Evolutionary conservation across 2,113 vertebrate genomes (phyloP).

Genomic region (Vimba vimba): DNA sequence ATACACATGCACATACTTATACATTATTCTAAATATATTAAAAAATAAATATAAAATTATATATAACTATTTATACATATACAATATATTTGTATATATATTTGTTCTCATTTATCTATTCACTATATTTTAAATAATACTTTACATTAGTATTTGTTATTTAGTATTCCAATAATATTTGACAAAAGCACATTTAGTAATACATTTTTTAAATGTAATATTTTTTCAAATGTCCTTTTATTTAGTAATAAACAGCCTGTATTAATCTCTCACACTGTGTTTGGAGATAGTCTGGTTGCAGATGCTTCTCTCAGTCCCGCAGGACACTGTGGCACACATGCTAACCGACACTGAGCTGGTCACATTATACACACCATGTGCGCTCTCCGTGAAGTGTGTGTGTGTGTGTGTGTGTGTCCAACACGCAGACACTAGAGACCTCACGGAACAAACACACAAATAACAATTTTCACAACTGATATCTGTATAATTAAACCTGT

Average conservation of each 20-base stretch:
- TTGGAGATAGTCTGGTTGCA: conserved; percentile 59
- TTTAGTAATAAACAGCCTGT: not conserved
- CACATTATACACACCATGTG: conserved; percentile 80
- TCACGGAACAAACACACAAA: conserved; percentile 2
- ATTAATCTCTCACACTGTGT: conserved; percentile 26
- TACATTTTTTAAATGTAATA: not conserved
- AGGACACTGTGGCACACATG: conserved; percentile 70
- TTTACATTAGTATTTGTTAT: not conserved
- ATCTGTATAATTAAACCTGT: conserved; percentile 14
- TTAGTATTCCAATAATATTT: not conserved
- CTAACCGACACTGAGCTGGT: conserved; percentile 68
- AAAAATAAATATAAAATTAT: no score
- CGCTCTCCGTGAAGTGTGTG: conserved; percentile 62
- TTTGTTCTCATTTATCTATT: no score
- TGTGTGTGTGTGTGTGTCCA: conserved; percentile 39
- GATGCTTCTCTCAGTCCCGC: conserved; percentile 75
- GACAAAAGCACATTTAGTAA: not conserved
- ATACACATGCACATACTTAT: no score
- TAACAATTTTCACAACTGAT: conserved; percentile 24
- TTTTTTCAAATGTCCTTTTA: not conserved
- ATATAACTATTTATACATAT: no score
- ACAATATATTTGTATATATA: no score
- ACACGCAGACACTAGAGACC: conserved; percentile 15
- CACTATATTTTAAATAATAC: not conserved
- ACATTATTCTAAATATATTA: no score